Evolutionary conservation across 2,797 vertebrate species (phyloP).

Genomic region (Synaphobranchus kaupii): DNA sequence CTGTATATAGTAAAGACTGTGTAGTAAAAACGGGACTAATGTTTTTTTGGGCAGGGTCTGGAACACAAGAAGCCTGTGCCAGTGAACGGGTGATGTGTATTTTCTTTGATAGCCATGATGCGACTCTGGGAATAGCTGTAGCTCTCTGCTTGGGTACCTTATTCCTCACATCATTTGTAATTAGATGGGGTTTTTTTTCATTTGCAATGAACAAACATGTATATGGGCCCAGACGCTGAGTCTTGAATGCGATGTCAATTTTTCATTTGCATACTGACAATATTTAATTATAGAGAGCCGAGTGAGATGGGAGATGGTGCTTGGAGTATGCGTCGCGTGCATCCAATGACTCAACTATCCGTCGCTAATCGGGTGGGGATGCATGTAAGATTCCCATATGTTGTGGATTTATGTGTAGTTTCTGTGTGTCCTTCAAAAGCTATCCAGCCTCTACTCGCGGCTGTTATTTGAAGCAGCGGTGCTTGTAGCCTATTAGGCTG

Average conservation of each 20-base stretch:
- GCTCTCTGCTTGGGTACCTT: neutral
- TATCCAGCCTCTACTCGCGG: neutral
- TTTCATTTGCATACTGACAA: neutral
- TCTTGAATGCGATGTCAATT: neutral
- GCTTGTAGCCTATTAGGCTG: neutral
- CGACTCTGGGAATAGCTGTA: neutral
- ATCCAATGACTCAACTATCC: slow-evolving; percentile 2
- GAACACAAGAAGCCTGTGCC: neutral
- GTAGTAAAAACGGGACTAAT: neutral
- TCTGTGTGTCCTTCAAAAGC: neutral
- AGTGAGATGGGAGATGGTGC: neutral
- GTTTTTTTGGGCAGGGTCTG: neutral
- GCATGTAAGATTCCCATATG: slow-evolving; percentile 2
- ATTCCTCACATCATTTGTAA: neutral
- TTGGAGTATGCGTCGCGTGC: slow-evolving; percentile 11
- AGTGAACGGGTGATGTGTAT: neutral
- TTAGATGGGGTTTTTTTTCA: neutral
- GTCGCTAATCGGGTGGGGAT: slow-evolving; percentile 16
- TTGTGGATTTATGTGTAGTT: neutral
- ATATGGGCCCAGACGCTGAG: neutral
- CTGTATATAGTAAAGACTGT: neutral
- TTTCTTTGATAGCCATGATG: neutral
- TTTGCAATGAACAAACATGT: neutral
- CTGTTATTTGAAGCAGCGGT: neutral
- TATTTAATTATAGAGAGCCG: neutral